Percentiles rank a stretch among this genome's conserved stretches.
phyloP scores from a whole-genome alignment of 2,888 invertebrate species.

The Pollenia amentaria region DNA sequence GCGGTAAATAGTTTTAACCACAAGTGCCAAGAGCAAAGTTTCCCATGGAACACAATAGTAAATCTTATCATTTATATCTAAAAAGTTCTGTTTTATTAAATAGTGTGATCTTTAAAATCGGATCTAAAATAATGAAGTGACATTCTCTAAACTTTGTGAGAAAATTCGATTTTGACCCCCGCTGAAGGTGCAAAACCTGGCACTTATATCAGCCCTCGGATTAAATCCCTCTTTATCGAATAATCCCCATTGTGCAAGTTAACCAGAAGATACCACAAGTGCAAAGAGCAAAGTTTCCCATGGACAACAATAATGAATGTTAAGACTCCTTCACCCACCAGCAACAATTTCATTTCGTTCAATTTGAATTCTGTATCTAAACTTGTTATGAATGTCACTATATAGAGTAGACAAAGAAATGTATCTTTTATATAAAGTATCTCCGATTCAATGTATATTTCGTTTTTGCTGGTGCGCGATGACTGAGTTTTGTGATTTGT shows the following conservation, averaged over 20 bases:
- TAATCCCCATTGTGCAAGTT: too few relatives aligned
- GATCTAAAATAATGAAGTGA: too few relatives aligned
- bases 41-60: constrained; percentile 6
- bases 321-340: neutral
- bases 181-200: too few relatives aligned
- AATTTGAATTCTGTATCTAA: neutral
- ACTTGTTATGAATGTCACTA: constrained; percentile 48
- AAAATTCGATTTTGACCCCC: too few relatives aligned
- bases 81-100: too few relatives aligned
- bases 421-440: neutral
- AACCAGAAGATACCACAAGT: too few relatives aligned
- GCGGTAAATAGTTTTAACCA: too few relatives aligned
- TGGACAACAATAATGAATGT: constrained; percentile 1
- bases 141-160: too few relatives aligned
- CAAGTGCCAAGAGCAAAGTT: neutral
- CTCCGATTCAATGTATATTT: neutral
- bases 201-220: too few relatives aligned
- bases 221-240: too few relatives aligned
- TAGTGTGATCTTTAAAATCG: too few relatives aligned
- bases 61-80: neutral
- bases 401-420: constrained; percentile 23
- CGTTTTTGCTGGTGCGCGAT: neutral
- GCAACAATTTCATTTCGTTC: constrained; percentile 11
- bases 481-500: constrained; percentile 54
- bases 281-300: neutral